phyloP scores from a whole-genome alignment of 2,113 vertebrate species.

The Tychaedon coryphoeus region DNA sequence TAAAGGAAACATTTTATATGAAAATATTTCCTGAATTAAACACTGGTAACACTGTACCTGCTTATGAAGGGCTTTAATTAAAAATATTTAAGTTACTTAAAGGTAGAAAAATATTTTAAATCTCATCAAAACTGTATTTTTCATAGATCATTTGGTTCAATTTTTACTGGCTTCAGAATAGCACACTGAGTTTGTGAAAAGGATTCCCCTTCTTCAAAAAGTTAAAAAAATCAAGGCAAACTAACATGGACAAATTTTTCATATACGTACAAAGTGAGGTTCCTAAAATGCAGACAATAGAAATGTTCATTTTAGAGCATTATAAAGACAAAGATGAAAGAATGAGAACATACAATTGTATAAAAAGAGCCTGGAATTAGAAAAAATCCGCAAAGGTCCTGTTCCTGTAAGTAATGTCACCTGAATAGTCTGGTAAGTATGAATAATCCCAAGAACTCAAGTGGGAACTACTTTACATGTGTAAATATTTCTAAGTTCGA shows the following conservation, averaged over 20 bases:
- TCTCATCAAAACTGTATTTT: background rate
- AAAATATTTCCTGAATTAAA: slow-evolving; percentile 23
- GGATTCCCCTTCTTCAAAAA: background rate
- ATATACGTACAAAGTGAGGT: background rate
- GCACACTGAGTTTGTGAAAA: background rate
- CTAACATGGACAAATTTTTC: background rate
- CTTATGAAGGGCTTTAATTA: slow-evolving; percentile 16
- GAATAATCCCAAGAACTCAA: background rate
- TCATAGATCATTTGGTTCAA: background rate
- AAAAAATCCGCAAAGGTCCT: background rate
- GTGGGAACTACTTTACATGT: background rate
- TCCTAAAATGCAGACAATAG: background rate
- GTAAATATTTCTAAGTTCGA: background rate
- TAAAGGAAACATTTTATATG: background rate
- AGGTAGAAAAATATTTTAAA: background rate
- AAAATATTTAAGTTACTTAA: background rate
- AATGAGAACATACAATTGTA: background rate
- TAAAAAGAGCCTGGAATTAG: background rate
- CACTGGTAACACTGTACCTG: background rate
- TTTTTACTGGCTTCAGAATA: background rate
- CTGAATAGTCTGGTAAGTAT: background rate
- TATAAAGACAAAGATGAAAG: background rate
- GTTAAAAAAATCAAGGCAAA: background rate
- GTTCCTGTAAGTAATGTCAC: background rate
- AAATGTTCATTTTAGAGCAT: background rate